Conservation (phyloP, 2,797 vertebrate species). For the Cuniculus paca region DNA sequence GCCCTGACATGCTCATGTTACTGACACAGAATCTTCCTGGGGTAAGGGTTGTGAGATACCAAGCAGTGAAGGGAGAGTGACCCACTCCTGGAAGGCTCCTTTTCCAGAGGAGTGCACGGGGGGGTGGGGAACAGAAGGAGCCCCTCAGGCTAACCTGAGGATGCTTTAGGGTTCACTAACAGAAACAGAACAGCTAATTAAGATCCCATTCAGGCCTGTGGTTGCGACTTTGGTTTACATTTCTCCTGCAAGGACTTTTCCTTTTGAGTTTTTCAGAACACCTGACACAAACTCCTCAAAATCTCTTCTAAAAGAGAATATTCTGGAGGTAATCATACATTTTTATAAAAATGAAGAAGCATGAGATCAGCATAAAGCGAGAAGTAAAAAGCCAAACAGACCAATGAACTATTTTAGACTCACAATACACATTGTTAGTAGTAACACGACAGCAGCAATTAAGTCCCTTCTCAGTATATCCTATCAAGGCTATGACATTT, state of each 20-base stretch:
- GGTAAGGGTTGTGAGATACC: background rate
- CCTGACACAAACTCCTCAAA: slow-evolving; percentile 8
- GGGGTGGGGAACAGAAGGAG: too few relatives aligned
- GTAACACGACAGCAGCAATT: background rate
- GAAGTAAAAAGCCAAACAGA: background rate
- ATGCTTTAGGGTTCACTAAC: background rate
- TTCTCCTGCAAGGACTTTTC: background rate
- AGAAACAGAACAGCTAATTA: background rate
- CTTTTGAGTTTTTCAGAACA: slow-evolving; percentile 30
- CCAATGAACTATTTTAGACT: background rate
- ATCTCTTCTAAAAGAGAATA: background rate
- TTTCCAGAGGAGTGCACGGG: background rate
- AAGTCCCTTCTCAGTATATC: background rate
- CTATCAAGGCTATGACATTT: background rate
- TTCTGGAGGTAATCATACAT: background rate
- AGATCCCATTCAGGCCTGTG: background rate
- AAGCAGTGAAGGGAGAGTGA: background rate
- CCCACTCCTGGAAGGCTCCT: background rate
- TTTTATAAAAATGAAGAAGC: slow-evolving; percentile 16
- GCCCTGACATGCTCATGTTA: background rate
- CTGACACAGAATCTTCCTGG: background rate
- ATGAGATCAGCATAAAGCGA: background rate
- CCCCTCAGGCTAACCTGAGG: background rate
- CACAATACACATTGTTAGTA: background rate
- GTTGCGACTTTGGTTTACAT: background rate